Evolutionary conservation across 2,113 vertebrate species (phyloP).

Genomic region (Origma solitaria): DNA sequence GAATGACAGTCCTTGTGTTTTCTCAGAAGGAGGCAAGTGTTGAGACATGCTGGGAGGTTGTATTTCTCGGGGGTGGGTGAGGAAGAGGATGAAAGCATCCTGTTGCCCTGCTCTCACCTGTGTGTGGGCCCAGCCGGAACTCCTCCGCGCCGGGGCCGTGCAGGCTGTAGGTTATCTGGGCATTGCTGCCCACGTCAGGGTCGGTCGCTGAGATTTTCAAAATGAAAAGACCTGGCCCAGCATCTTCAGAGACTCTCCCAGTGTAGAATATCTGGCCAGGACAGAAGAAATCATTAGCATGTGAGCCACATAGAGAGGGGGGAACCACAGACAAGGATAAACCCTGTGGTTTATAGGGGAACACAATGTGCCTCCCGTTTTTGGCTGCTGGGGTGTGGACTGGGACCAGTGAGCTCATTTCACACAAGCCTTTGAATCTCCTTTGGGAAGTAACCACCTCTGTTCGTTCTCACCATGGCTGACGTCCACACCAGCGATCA

Average conservation of each 20-base stretch:
- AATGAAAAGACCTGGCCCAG: conserved; percentile 75
- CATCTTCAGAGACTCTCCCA: conserved; percentile 86
- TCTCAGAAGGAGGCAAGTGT: not conserved
- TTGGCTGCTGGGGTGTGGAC: not conserved
- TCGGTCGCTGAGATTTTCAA: conserved; percentile 87
- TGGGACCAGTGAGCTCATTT: conserved; percentile 21
- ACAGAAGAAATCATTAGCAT: not conserved
- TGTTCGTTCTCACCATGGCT: conserved; percentile 32
- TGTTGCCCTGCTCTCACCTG: conserved; percentile 73
- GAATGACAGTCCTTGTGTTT: not conserved
- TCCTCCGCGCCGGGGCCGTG: conserved; percentile 85
- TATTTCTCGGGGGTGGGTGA: not conserved
- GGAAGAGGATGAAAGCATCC: not conserved
- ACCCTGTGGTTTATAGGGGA: not conserved
- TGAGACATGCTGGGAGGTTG: not conserved
- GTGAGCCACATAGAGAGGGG: no score
- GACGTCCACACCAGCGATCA: not conserved
- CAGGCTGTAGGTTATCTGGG: conserved; percentile 86
- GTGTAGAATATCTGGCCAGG: conserved; percentile 81
- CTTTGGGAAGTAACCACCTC: conserved; percentile 37
- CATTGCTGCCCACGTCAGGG: conserved; percentile 82
- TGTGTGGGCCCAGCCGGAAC: conserved; percentile 84
- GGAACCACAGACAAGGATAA: no score
- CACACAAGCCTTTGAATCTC: conserved; percentile 24
- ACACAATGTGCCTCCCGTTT: not conserved